Percentiles rank a stretch among this genome's conserved stretches.
phyloP scores from a whole-genome alignment of 2,888 invertebrate genomes.

The Lypha dubia region DNA sequence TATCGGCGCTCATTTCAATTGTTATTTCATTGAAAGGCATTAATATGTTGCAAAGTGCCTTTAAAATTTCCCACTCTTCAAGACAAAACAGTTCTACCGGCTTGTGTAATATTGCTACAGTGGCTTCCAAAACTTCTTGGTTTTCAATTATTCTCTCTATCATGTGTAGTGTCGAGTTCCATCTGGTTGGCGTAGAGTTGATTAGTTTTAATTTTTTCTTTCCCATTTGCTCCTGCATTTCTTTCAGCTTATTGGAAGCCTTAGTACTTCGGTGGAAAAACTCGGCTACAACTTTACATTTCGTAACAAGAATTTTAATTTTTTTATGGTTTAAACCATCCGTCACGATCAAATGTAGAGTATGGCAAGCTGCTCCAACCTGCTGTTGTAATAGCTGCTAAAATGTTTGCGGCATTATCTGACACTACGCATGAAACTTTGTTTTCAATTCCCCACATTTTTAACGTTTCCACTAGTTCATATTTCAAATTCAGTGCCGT shows the following conservation, averaged over 20 bases:
- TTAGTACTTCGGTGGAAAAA: slow-evolving; percentile 22
- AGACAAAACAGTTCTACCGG: background rate
- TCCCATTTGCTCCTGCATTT: slow-evolving; percentile 31
- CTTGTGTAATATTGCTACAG: slow-evolving; percentile 9
- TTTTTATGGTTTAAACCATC: slow-evolving; percentile 5
- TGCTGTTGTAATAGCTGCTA: slow-evolving; percentile 11
- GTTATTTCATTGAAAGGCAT: too few relatives aligned
- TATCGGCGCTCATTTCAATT: too few relatives aligned
- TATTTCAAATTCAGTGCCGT: slow-evolving; percentile 24
- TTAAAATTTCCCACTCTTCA: slow-evolving; percentile 1
- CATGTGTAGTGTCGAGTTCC: slow-evolving; percentile 24
- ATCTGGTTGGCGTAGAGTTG: slow-evolving; percentile 8
- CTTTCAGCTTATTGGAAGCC: slow-evolving; percentile 25
- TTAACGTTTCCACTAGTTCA: background rate
- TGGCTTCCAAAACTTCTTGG: slow-evolving; percentile 10
- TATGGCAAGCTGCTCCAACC: slow-evolving; percentile 22
- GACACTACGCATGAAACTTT: slow-evolving; percentile 20
- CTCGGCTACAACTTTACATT: slow-evolving; percentile 10
- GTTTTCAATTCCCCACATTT: slow-evolving; percentile 11
- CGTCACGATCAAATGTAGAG: slow-evolving; percentile 27
- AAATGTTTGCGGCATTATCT: slow-evolving; percentile 21
- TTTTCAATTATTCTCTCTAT: slow-evolving; percentile 19
- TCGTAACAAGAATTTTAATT: slow-evolving; percentile 1
- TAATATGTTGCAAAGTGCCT: too few relatives aligned
- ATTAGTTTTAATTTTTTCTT: slow-evolving; percentile 11